These are phyloP conservation scores for Cyprinodon brontotheroides DNA, from an alignment of 2,113 vertebrate genomes.

Conservation along the genomic window DNA sequence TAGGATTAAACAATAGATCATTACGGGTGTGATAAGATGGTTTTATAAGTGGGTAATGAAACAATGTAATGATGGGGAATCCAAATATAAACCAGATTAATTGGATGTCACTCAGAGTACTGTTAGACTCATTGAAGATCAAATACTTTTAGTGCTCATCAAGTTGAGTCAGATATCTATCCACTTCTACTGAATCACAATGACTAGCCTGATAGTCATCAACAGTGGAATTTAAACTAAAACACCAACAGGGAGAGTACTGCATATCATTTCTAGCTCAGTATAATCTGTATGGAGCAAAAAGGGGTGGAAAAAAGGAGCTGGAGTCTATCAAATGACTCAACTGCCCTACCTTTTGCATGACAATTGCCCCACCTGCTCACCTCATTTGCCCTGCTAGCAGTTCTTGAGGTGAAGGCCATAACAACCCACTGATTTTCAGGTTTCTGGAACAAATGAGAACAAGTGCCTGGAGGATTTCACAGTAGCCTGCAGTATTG, in stretches of 20 bases:
- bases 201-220: constrained; percentile 13
- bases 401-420: constrained; percentile 65
- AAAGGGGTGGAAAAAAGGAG: constrained; percentile 60
- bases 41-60: constrained; percentile 26
- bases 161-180: constrained; percentile 36
- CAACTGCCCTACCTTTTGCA: constrained; percentile 48
- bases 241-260: constrained; percentile 5
- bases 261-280: constrained; percentile 2
- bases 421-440: constrained; percentile 70
- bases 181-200: constrained; percentile 24
- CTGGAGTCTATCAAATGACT: constrained; percentile 69
- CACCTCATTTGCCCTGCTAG: constrained; percentile 53
- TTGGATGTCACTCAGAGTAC: constrained; percentile 30
- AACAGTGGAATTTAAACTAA: constrained; percentile 22
- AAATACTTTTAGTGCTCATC: constrained; percentile 27
- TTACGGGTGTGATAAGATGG: constrained; percentile 37
- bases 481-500: constrained; percentile 63
- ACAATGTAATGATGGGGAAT: constrained; percentile 38
- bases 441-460: constrained; percentile 63
- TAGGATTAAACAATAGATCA: constrained; percentile 38
- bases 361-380: constrained; percentile 63
- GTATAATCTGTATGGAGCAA: constrained; percentile 21
- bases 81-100: constrained; percentile 56
- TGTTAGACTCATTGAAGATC: constrained; percentile 38
- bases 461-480: constrained; percentile 55